phyloP scores from a whole-genome alignment of 2,888 invertebrate genomes.

The Danaus chrysippus region DNA sequence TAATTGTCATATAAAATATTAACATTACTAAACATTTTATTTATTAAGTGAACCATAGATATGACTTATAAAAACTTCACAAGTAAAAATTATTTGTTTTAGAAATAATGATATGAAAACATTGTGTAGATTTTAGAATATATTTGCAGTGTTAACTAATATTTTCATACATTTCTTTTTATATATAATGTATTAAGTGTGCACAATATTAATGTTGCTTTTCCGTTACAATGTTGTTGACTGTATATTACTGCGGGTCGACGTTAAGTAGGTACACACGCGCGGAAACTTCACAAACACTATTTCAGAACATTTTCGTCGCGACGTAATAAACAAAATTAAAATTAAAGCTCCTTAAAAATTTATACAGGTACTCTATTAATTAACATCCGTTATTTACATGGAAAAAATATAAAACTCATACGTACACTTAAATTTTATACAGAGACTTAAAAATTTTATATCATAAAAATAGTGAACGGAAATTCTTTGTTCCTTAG shows the following conservation, averaged over 20 bases:
- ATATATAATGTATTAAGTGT: no score
- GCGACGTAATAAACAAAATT: constrained; percentile 32
- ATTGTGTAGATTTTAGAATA: no score
- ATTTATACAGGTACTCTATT: constrained; percentile 23
- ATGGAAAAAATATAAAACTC: constrained; percentile 1
- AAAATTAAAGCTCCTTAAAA: constrained; percentile 29
- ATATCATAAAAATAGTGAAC: no score
- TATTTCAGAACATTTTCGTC: constrained; percentile 32
- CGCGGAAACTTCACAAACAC: constrained; percentile 29
- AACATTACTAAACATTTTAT: not conserved
- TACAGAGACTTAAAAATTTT: no score
- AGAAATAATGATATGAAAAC: no score
- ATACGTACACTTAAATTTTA: no score
- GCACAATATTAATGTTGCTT: constrained; percentile 15
- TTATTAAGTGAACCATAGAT: no score
- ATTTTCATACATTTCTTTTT: no score
- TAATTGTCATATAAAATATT: not conserved
- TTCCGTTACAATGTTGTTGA: constrained; percentile 17
- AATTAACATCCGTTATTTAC: constrained; percentile 17
- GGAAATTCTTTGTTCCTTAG: not conserved
- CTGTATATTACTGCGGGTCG: constrained; percentile 28
- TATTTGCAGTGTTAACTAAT: no score
- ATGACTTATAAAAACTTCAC: no score
- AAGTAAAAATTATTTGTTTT: no score
- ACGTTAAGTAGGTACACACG: constrained; percentile 34